A percentile compares a stretch with the other conserved stretches of the same genome.
Conservation (phyloP, 2,113 vertebrate genomes). For the Epinephelus lanceolatus region DNA sequence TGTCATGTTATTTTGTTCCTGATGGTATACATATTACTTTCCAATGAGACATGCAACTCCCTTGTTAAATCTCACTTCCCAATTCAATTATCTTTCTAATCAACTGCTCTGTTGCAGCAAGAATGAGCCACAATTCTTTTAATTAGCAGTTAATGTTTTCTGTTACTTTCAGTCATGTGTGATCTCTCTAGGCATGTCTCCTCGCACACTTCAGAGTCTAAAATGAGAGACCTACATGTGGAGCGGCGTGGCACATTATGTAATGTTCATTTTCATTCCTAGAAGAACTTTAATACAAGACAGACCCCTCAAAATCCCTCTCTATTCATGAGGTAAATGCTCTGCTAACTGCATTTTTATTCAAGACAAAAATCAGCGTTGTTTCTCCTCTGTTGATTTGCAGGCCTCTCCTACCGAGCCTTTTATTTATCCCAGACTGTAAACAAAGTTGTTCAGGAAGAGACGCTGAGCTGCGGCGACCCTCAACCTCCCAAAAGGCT, state of each 20-base stretch:
- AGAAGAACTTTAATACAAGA: neutral
- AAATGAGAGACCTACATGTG: neutral
- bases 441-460: constrained; percentile 68
- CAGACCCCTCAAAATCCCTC: constrained; percentile 22
- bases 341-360: constrained; percentile 27
- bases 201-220: constrained; percentile 6
- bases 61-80: constrained; percentile 67
- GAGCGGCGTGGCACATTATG: neutral
- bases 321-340: constrained; percentile 5
- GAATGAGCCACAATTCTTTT: constrained; percentile 54
- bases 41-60: constrained; percentile 60
- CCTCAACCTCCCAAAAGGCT: constrained; percentile 40
- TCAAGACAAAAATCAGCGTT: constrained; percentile 5
- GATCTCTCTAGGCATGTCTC: constrained; percentile 38
- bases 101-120: constrained; percentile 60
- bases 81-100: constrained; percentile 82
- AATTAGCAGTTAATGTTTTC: constrained; percentile 68
- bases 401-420: constrained; percentile 1
- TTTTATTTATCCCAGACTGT: constrained; percentile 45
- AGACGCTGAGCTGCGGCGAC: constrained; percentile 19
- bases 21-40: constrained; percentile 46
- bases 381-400: neutral
- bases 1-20: constrained; percentile 52
- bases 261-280: neutral
- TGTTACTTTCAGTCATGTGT: constrained; percentile 39